Evolutionary conservation across 2,113 vertebrate genomes (phyloP).

Genomic region (Danionella cerebrum): DNA sequence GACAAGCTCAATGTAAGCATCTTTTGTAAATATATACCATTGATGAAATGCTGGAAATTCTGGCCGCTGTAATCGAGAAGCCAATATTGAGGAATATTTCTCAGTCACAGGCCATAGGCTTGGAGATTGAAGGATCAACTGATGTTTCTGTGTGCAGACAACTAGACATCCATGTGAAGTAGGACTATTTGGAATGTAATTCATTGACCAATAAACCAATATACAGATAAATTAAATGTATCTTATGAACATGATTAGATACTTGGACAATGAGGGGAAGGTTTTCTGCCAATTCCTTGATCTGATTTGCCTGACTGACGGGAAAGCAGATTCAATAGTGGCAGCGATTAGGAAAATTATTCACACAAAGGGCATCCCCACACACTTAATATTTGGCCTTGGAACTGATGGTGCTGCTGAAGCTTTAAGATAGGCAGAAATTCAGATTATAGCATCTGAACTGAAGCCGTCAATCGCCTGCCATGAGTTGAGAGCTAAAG

Average conservation of each 20-base stretch:
- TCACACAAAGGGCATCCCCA: not conserved
- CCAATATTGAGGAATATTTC: slow-evolving; percentile 1
- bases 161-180: slow-evolving; percentile 19
- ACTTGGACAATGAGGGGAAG: not conserved
- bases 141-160: slow-evolving; percentile 4
- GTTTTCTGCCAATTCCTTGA: slow-evolving; percentile 5
- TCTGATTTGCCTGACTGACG: not conserved
- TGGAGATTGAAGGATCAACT: slow-evolving; percentile 20
- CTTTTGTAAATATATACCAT: slow-evolving; percentile 5
- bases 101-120: not conserved
- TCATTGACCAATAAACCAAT: not conserved
- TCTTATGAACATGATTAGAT: not conserved
- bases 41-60: slow-evolving; percentile 13
- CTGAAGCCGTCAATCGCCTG: no score
- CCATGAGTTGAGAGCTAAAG: no score
- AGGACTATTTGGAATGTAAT: not conserved
- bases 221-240: not conserved
- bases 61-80: not conserved
- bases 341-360: not conserved
- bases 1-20: not conserved
- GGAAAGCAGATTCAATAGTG: slow-evolving; percentile 9
- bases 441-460: no score
- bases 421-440: no score
- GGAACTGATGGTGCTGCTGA: not conserved
- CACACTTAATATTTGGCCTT: not conserved